phyloP scores from a whole-genome alignment of 2,797 vertebrate species.

The Eutrigla gurnardus region DNA sequence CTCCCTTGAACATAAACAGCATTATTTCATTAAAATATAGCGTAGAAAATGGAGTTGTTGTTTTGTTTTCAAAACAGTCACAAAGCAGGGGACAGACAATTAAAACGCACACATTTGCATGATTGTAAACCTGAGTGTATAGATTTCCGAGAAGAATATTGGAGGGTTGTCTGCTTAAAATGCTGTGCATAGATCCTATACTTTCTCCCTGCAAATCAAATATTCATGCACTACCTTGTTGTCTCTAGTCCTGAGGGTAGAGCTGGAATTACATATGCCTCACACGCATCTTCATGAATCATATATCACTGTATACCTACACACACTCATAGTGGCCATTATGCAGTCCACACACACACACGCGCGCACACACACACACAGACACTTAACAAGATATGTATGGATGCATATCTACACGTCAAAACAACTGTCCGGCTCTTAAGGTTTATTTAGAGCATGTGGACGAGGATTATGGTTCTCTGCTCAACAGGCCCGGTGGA shows the following conservation, averaged over 20 bases:
- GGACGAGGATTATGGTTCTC: slow-evolving; percentile 67
- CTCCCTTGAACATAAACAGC: slow-evolving; percentile 1
- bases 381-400: slow-evolving; percentile 58
- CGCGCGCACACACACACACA: slow-evolving; percentile 20
- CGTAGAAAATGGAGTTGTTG: slow-evolving; percentile 4
- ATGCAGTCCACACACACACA: slow-evolving; percentile 60
- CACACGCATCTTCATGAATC: slow-evolving; percentile 86
- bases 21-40: slow-evolving; percentile 1
- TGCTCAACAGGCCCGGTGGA: slow-evolving; percentile 46
- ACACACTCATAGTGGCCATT: slow-evolving; percentile 75
- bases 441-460: slow-evolving; percentile 69
- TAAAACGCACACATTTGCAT: slow-evolving; percentile 65
- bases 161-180: slow-evolving; percentile 80
- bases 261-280: slow-evolving; percentile 85
- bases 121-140: slow-evolving; percentile 55
- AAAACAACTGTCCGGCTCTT: slow-evolving; percentile 76
- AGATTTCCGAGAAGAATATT: slow-evolving; percentile 63
- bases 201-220: slow-evolving; percentile 86
- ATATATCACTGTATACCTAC: slow-evolving; percentile 85
- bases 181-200: slow-evolving; percentile 86
- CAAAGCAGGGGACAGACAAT: slow-evolving; percentile 43
- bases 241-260: slow-evolving; percentile 87
- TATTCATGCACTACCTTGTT: slow-evolving; percentile 89
- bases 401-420: slow-evolving; percentile 65
- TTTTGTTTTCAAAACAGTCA: slow-evolving; percentile 28